Percentiles rank a stretch among this genome's conserved stretches.
phyloP scores from a whole-genome alignment of 1,140 invertebrate species.

The Drosophila takahashii region DNA sequence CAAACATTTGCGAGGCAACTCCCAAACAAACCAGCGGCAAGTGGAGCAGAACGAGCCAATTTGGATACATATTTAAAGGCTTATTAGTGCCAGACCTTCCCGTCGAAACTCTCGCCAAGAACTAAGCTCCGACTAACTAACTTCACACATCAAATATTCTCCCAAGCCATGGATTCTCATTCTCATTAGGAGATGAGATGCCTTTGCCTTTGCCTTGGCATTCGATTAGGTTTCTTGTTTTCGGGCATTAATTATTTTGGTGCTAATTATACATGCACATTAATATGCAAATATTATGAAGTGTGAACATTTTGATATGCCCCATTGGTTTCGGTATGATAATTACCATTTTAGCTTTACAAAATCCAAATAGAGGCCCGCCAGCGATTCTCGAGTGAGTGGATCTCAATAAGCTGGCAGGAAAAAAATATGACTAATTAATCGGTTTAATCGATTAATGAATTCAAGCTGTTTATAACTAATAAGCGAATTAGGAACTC shows the following conservation, averaged over 20 bases:
- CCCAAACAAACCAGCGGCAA: constrained; percentile 22
- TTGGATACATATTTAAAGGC: constrained; percentile 47
- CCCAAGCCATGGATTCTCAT: constrained; percentile 14
- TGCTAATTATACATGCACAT: constrained; percentile 61
- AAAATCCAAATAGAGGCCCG: constrained; percentile 26
- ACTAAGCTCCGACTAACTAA: constrained; percentile 40
- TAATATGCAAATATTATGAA: constrained; percentile 77
- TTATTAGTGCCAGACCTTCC: constrained; percentile 30
- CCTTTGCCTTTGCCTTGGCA: constrained; percentile 23
- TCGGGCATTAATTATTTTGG: constrained; percentile 55
- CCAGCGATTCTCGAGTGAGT: constrained; percentile 15
- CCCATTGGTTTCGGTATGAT: constrained; percentile 48
- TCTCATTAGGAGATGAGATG: constrained; percentile 7
- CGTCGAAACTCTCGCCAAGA: constrained; percentile 12
- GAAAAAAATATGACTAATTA: constrained; percentile 3
- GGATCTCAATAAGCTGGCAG: constrained; percentile 9
- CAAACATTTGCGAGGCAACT: constrained; percentile 57
- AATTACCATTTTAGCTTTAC: constrained; percentile 27
- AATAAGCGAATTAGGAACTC: not conserved
- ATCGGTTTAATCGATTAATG: constrained; percentile 6
- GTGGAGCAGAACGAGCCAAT: constrained; percentile 46
- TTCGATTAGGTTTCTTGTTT: constrained; percentile 50
- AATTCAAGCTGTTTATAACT: not conserved
- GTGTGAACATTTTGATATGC: constrained; percentile 70
- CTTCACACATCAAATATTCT: constrained; percentile 31